These are phyloP conservation scores for Ectemnius cavifrons DNA, from an alignment of 2,888 invertebrate genomes.

Conservation along the genomic window DNA sequence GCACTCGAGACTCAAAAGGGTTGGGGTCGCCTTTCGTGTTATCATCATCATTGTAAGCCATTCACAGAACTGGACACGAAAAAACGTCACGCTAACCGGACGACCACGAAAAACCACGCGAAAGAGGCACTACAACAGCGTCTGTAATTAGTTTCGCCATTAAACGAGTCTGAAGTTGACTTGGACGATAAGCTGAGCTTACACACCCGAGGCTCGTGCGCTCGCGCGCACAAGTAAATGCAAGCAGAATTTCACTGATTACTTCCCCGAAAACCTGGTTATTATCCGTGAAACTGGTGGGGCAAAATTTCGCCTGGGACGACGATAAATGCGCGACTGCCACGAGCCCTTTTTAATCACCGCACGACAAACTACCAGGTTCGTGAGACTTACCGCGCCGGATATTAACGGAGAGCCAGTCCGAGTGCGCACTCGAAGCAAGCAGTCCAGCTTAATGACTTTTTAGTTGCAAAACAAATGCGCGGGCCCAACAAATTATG, in stretches of 20 bases:
- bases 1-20: slow-evolving; percentile 51
- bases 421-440: slow-evolving; percentile 3
- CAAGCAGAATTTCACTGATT: slow-evolving; percentile 29
- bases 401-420: not conserved
- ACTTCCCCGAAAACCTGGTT: slow-evolving; percentile 38
- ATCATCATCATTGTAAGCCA: slow-evolving; percentile 51
- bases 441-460: too few species aligned
- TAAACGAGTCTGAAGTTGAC: slow-evolving; percentile 68
- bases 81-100: slow-evolving; percentile 57
- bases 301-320: slow-evolving; percentile 19
- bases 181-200: slow-evolving; percentile 48
- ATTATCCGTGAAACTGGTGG: slow-evolving; percentile 25
- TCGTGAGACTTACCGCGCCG: not conserved
- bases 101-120: slow-evolving; percentile 31
- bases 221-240: not conserved
- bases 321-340: slow-evolving; percentile 21
- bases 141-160: slow-evolving; percentile 70
- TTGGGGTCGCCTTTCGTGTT: slow-evolving; percentile 30
- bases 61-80: slow-evolving; percentile 36
- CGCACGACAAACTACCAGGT: not conserved
- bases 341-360: slow-evolving; percentile 6
- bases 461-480: too few species aligned
- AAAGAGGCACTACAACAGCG: slow-evolving; percentile 51
- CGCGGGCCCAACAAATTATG: not conserved
- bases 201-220: not conserved